These are phyloP conservation scores for Tinea trinotella DNA, from an alignment of 2,888 invertebrate species.

Conservation along the genomic window DNA sequence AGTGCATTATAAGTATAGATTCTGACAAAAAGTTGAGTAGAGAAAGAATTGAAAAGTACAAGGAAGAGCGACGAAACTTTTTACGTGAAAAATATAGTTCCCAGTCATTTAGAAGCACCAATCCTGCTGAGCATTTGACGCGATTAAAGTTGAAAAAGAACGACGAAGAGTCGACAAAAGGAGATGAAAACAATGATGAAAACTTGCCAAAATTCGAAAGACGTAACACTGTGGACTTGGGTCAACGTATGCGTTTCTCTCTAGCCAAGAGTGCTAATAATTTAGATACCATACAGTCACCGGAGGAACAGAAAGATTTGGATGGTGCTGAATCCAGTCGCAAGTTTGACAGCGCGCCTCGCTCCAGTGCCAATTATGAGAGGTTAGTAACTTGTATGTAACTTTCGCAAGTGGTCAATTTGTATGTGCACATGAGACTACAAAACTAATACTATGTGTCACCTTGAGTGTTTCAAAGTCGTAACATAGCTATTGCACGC, in stretches of 20 bases:
- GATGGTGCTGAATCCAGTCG: constrained; percentile 24
- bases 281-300: constrained; percentile 41
- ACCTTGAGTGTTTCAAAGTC: too few relatives aligned
- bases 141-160: constrained; percentile 54
- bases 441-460: too few relatives aligned
- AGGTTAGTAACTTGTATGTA: too few relatives aligned
- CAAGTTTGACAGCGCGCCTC: constrained; percentile 4
- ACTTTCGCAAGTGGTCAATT: too few relatives aligned
- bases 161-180: constrained; percentile 22
- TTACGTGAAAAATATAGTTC: constrained; percentile 89
- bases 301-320: constrained; percentile 22
- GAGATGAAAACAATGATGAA: constrained; percentile 36
- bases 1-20: constrained; percentile 48
- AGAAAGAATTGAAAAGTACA: constrained; percentile 91
- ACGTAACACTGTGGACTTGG: constrained; percentile 61
- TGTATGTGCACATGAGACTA: too few relatives aligned
- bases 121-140: constrained; percentile 63
- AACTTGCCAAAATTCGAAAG: constrained; percentile 56
- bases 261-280: constrained; percentile 54
- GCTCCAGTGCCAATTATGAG: constrained; percentile 27
- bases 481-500: too few relatives aligned
- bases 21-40: constrained; percentile 76
- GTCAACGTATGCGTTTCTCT: constrained; percentile 56
- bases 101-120: constrained; percentile 80
- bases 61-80: constrained; percentile 89